Evolutionary conservation across 1,140 invertebrate genomes (phyloP).

Genomic region (Sarcophaga peregrina): DNA sequence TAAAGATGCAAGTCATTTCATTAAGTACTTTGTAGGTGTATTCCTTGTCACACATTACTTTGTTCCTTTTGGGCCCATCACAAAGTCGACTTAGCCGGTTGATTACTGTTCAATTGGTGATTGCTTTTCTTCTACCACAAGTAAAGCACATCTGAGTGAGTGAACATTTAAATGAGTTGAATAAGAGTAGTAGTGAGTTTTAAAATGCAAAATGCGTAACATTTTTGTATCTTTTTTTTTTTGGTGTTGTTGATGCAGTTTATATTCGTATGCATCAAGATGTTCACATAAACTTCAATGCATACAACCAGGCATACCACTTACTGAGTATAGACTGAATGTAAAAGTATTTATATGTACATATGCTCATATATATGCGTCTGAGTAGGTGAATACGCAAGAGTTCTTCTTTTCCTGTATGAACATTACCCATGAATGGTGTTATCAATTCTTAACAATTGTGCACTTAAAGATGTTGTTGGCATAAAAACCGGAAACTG

Average conservation of each 20-base stretch:
- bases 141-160: not conserved
- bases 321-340: no score
- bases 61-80: not conserved
- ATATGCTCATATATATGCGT: no score
- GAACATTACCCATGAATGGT: not conserved
- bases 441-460: conserved; percentile 21
- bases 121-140: not conserved
- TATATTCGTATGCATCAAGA: not conserved
- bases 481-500: not conserved
- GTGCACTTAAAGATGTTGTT: conserved; percentile 11
- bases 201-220: conserved; percentile 10
- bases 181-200: not conserved
- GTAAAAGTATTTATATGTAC: not conserved
- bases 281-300: not conserved
- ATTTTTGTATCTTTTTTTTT: no score
- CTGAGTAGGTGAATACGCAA: not conserved
- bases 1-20: no score
- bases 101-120: not conserved
- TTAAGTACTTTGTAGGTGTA: no score
- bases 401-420: not conserved
- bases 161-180: not conserved
- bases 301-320: not conserved
- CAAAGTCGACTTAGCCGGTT: not conserved
- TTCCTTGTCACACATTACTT: not conserved
- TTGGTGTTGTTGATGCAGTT: not conserved